Evolutionary conservation across 1,140 invertebrate genomes (phyloP).

Genomic region (Drosophila kikkawai): DNA sequence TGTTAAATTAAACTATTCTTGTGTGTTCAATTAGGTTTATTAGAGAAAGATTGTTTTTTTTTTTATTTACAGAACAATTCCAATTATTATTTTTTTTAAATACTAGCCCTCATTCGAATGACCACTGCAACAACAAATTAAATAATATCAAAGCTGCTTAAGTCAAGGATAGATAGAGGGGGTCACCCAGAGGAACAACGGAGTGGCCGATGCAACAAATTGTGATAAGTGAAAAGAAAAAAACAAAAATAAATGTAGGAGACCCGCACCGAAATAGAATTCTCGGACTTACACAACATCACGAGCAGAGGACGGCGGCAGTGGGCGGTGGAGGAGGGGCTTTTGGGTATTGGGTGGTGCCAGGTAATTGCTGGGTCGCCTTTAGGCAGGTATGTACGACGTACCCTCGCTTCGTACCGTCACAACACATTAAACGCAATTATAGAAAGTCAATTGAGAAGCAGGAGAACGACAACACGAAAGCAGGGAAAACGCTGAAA

Average conservation of each 20-base stretch:
- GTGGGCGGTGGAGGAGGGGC: neutral
- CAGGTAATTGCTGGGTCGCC: conserved; percentile 30
- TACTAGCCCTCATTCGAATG: neutral
- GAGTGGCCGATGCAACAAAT: conserved; percentile 51
- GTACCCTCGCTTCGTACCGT: conserved; percentile 46
- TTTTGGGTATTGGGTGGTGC: neutral
- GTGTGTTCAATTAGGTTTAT: neutral
- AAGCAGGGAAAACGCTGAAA: conserved; percentile 55
- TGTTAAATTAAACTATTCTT: neutral
- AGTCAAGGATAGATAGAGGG: conserved; percentile 12
- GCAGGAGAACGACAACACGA: conserved; percentile 24
- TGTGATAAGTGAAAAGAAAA: conserved; percentile 50
- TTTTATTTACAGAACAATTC: neutral
- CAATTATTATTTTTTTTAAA: neutral
- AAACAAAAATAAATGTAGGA: conserved; percentile 36
- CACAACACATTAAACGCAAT: conserved; percentile 82
- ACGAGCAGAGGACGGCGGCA: neutral
- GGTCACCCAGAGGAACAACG: neutral
- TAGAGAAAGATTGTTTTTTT: too few species aligned
- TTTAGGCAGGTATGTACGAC: neutral
- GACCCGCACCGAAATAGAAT: conserved; percentile 67
- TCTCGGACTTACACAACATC: conserved; percentile 66
- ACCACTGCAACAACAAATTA: conserved; percentile 56
- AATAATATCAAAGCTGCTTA: conserved; percentile 72
- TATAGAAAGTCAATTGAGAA: conserved; percentile 81